Base-by-base conservation (phyloP, 2,797 vertebrate species). In the Toxotes lorentzi region DNA sequence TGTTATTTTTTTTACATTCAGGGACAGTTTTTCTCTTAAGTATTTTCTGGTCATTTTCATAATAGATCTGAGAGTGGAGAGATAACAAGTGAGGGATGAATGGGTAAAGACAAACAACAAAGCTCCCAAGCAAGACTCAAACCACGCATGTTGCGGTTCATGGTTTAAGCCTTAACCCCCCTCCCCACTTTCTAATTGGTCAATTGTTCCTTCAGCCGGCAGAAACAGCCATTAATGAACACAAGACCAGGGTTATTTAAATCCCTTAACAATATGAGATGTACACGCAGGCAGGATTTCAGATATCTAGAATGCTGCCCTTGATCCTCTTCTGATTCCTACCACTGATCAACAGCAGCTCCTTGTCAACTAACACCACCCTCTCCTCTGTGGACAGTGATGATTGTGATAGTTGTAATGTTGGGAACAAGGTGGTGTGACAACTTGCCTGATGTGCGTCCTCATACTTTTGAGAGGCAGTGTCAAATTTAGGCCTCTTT, bases 1-100 rank as follows among this genome's bases (percentile, higher is more conserved):
- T 83, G 71, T 69, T 70, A 83, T 61, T 76, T 74, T 61, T 76
- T 74, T 66, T 47, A 88, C 24, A 76, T 70, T 45, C 47, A 48
- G 57, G 23, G 43, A 58, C 17, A 35, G 4, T n/a, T 27, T 24
- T n/a, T 11, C 21, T 35, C 35, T 14, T 21, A 45, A 12, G 17
- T 16, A 21, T 17, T 3, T 27, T 17, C 17, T 30, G 7, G 10
- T 27, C 9, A 10, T 1, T n/a, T 14, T 63, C 7, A 45, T 50
- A 24, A 32, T 13, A 54, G 8, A 23, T 61, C n/a, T 40, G 34
- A 61, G 9, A 54, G 9, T 30, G 24, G 7, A 11, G 32, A 62
- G 21, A 60, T 56, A 24, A 41, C 50, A 56, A 6, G 32, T 34
- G 24, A 32, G 7, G 12, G 23, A 48, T 23, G n/a, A 21, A 16